Conservation (phyloP, 2,797 vertebrate genomes). For the Synanceia verrucosa region DNA sequence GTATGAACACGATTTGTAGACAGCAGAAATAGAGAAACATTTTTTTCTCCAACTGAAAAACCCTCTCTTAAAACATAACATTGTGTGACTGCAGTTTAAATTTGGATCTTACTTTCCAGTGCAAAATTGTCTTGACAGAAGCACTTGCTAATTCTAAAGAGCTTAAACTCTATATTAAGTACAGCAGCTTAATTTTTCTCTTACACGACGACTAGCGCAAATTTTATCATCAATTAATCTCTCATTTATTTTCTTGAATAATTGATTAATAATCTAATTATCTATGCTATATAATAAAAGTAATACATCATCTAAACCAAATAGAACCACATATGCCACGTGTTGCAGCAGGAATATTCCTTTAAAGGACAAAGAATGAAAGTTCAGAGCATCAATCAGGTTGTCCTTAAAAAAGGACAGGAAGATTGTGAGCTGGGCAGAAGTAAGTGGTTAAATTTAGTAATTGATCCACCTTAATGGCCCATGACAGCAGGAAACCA, state of each 20-base stretch:
- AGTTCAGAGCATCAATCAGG: conserved; percentile 1
- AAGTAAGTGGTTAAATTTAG: conserved; percentile 50
- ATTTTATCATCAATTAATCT: neutral
- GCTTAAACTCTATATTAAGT: neutral
- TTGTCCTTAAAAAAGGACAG: neutral
- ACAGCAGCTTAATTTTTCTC: neutral
- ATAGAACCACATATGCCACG: neutral
- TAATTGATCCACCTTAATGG: conserved; percentile 60
- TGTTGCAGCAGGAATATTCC: neutral
- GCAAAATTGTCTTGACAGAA: neutral
- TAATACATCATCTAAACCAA: neutral
- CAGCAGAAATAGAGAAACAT: neutral
- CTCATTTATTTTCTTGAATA: neutral
- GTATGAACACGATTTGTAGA: neutral
- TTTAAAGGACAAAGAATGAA: neutral
- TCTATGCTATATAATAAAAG: neutral
- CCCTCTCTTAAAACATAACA: neutral
- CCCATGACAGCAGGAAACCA: conserved; percentile 51
- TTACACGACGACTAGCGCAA: neutral
- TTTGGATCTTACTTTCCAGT: neutral
- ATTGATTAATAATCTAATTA: neutral
- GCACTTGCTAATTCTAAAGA: neutral
- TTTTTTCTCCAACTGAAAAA: neutral
- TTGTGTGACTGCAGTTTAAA: neutral
- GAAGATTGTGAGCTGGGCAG: conserved; percentile 22